Conservation (phyloP, 2,797 vertebrate species). For the Acanthornis magna region DNA sequence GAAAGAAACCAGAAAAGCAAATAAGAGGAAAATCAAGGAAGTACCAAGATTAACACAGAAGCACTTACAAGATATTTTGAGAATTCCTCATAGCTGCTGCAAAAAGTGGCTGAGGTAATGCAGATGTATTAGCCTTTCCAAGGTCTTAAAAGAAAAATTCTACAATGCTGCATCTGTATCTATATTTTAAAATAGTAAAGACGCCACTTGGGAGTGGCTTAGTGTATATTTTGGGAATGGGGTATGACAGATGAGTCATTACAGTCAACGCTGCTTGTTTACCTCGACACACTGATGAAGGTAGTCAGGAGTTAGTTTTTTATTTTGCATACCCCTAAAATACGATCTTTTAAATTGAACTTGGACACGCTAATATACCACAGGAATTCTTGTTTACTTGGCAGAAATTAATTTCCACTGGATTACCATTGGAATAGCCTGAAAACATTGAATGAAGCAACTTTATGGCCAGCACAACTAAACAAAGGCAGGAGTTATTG, state of each 20-base stretch:
- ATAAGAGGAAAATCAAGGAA: neutral
- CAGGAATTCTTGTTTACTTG: neutral
- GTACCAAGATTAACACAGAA: neutral
- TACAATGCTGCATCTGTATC: slow-evolving; percentile 67
- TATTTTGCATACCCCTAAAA: neutral
- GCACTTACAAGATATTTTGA: neutral
- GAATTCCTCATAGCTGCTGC: neutral
- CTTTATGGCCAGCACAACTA: neutral
- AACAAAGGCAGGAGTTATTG: neutral
- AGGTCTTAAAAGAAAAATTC: slow-evolving; percentile 48
- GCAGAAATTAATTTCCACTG: neutral
- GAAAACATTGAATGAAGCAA: neutral
- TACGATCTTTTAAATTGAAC: neutral
- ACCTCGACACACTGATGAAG: neutral
- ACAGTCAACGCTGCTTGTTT: neutral
- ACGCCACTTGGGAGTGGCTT: neutral
- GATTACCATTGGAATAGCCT: neutral
- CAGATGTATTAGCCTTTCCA: neutral
- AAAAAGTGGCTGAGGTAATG: neutral
- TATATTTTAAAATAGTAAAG: slow-evolving; percentile 37
- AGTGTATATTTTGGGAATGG: slow-evolving; percentile 44
- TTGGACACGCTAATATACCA: neutral
- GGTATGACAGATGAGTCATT: slow-evolving; percentile 56
- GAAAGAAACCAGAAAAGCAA: neutral
- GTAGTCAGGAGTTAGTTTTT: neutral